Evolutionary conservation across 2,888 invertebrate species (phyloP).

Genomic region (Dynastes tityus): DNA sequence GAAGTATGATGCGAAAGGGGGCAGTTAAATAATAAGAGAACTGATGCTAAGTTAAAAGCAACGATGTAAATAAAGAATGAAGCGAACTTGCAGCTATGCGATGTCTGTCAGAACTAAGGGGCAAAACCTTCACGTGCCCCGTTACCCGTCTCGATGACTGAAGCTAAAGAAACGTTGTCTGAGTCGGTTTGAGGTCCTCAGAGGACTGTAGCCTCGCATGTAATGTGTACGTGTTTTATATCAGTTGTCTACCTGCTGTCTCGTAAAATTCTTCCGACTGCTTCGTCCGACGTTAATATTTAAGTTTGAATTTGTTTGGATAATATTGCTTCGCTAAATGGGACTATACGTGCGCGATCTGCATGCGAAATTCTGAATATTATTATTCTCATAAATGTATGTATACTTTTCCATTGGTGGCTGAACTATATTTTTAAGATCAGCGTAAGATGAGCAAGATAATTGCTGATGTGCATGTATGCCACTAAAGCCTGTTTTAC

Average conservation of each 20-base stretch:
- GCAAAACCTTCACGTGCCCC: constrained; percentile 48
- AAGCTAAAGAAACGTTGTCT: constrained; percentile 53
- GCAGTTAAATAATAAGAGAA: constrained; percentile 41
- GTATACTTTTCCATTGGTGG: background rate
- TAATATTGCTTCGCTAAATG: constrained; percentile 27
- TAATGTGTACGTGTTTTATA: constrained; percentile 57
- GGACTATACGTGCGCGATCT: background rate
- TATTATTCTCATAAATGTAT: background rate
- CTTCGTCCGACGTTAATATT: constrained; percentile 27
- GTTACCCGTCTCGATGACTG: constrained; percentile 53
- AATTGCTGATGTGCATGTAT: too few relatives aligned
- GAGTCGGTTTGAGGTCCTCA: constrained; percentile 47
- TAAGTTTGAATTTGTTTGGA: constrained; percentile 33
- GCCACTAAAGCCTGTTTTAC: too few relatives aligned
- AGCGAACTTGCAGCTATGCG: constrained; percentile 11
- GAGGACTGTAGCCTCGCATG: constrained; percentile 51
- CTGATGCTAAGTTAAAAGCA: constrained; percentile 38
- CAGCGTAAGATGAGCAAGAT: too few relatives aligned
- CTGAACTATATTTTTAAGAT: too few relatives aligned
- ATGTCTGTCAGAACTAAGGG: constrained; percentile 26
- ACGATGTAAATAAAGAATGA: constrained; percentile 36
- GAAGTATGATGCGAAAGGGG: constrained; percentile 2
- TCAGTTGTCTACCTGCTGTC: constrained; percentile 58
- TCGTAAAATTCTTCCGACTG: constrained; percentile 54
- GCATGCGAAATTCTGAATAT: constrained; percentile 2